phyloP scores from a whole-genome alignment of 2,113 vertebrate species.

The Rhinolophus ferrumequinum region DNA sequence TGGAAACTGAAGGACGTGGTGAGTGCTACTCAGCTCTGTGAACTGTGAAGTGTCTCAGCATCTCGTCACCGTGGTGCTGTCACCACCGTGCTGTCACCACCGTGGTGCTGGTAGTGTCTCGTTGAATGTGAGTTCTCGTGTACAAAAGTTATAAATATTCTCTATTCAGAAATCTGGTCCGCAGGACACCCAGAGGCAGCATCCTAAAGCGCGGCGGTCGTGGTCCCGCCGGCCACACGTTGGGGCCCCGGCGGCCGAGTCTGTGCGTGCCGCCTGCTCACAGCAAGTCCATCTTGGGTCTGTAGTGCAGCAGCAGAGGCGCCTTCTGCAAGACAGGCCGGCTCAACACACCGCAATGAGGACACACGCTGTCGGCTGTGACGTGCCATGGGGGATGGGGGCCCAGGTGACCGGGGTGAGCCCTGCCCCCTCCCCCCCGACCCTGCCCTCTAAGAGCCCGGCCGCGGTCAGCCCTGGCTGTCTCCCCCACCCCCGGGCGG shows the following conservation, averaged over 20 bases:
- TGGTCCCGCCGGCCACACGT: background rate
- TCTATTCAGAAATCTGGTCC: slow-evolving; percentile 85
- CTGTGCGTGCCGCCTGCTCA: slow-evolving; percentile 92
- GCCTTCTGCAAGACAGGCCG: slow-evolving; percentile 92
- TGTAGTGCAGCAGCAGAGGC: slow-evolving; percentile 99
- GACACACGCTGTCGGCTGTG: fast-evolving
- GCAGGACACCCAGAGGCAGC: slow-evolving; percentile 74
- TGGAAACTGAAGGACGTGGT: slow-evolving; percentile 69
- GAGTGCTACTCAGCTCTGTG: slow-evolving; percentile 72
- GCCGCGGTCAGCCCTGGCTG: fast-evolving
- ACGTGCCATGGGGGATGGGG: too few relatives aligned
- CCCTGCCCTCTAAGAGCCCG: background rate
- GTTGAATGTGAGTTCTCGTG: slow-evolving; percentile 87
- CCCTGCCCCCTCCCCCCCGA: too few relatives aligned
- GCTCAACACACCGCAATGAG: too few relatives aligned
- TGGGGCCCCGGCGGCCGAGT: slow-evolving; percentile 85
- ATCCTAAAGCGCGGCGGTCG: slow-evolving; percentile 41
- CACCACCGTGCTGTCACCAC: too few relatives aligned
- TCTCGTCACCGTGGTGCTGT: slow-evolving; percentile 87
- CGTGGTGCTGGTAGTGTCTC: slow-evolving; percentile 94
- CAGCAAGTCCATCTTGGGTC: slow-evolving; percentile 99
- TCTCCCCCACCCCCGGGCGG: background rate
- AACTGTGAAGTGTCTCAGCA: slow-evolving; percentile 84
- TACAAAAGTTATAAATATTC: slow-evolving; percentile 98
- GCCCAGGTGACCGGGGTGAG: background rate